Base-by-base conservation (phyloP, 2,797 vertebrate genomes). In the Rhinogobio ventralis region DNA sequence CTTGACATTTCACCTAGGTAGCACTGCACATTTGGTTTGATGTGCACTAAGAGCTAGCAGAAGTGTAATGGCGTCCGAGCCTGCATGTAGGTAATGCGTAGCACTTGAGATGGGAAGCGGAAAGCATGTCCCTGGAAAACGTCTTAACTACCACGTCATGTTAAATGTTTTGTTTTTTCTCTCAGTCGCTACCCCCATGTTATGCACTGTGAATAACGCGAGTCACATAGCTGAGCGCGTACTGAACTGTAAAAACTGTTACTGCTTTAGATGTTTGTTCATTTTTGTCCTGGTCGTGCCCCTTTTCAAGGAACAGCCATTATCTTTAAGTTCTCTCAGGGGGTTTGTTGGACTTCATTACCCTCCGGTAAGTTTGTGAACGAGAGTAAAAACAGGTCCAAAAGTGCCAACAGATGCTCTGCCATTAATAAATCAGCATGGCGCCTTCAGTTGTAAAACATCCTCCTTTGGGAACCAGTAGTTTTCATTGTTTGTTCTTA, bases 171-270 rank as follows among this genome's bases (percentile, higher is more conserved):
- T 25, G 11, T 6, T 60, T 14, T 15, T 17, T 42, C 57, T 57
- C 49, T 66, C 5, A n/a, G 5, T 11, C 9, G 15, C 57, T 39
- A 39, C 30, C 23, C 23, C 28, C 4, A 39, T 72, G 45, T 81
- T 51, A 78, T 72, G 66, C 82, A 84, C 86, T 87, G 86, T 85
- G 82, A 87, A 71, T 39, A 53, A 79, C n/a, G 66, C 19, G n/a
- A 53, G 33, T 62, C 57, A 55, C 45, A 3, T 30, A 71, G 10
- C 49, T 10, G 46, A 49, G 28, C 8, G 71, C 15, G 4, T 51
- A 62, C 85, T 64, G 73, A 77, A 71, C 10, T 62, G 42, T 77
- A 60, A 81, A 81, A 64, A 42, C 57, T 60, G 17, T 15, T 45
- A 79, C 45, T 57, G 81, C 75, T 80, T 83, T 55, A 53, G 42